Evolutionary conservation across 2,888 invertebrate genomes (phyloP).

Genomic region (Phymatocera aterrima): DNA sequence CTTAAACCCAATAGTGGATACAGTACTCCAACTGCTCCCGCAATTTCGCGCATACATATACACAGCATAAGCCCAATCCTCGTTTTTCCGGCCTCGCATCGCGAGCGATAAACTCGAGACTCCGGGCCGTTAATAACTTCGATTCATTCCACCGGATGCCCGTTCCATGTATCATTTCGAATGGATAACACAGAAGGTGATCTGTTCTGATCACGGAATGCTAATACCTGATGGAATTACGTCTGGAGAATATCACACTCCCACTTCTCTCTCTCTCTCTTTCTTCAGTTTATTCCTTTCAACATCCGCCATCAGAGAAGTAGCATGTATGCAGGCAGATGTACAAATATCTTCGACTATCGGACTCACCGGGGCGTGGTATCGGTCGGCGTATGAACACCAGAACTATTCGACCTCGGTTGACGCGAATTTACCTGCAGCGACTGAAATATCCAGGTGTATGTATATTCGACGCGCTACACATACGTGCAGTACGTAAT

Average conservation of each 20-base stretch:
- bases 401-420: slow-evolving; percentile 11
- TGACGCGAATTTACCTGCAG: slow-evolving; percentile 18
- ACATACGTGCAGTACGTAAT: not conserved
- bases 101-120: slow-evolving; percentile 17
- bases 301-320: no score
- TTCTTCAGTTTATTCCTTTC: no score
- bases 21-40: not conserved
- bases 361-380: not conserved
- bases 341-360: not conserved
- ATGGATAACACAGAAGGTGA: slow-evolving; percentile 23
- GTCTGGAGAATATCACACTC: slow-evolving; percentile 29
- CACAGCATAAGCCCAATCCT: not conserved
- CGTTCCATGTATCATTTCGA: slow-evolving; percentile 41
- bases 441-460: slow-evolving; percentile 22
- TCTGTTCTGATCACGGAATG: slow-evolving; percentile 39
- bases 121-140: slow-evolving; percentile 40
- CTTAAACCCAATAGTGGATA: not conserved
- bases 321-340: no score
- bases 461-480: no score
- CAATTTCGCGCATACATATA: not conserved
- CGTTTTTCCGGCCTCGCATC: not conserved
- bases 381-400: slow-evolving; percentile 8
- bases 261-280: not conserved
- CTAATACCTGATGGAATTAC: not conserved
- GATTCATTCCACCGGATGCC: slow-evolving; percentile 33